Percentiles rank a stretch among this genome's conserved stretches.
phyloP scores from a whole-genome alignment of 2,797 vertebrate genomes.

The Echiichthys vipera region DNA sequence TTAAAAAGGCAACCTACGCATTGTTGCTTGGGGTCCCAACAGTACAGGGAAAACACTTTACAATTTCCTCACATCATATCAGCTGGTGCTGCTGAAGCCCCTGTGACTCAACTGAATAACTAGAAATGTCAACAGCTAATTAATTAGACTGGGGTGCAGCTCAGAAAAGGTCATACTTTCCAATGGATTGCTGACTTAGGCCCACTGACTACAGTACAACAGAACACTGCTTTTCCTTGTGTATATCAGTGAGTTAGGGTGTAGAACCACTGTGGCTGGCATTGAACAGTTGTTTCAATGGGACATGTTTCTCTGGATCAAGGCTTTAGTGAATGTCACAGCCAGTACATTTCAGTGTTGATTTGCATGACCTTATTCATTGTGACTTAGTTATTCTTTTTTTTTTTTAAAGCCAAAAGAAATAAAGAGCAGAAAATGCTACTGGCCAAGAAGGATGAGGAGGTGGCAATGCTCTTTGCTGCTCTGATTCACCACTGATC shows the following conservation, averaged over 20 bases:
- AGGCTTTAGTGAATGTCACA: neutral
- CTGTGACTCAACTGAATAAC: constrained; percentile 52
- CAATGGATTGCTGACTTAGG: constrained; percentile 37
- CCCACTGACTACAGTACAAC: constrained; percentile 18
- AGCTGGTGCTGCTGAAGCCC: constrained; percentile 48
- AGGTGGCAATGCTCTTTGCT: neutral
- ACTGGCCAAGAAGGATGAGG: constrained; percentile 11
- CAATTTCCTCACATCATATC: constrained; percentile 58
- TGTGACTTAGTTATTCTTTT: neutral
- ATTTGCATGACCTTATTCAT: neutral
- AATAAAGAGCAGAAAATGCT: constrained; percentile 1
- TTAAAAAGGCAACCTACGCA: constrained; percentile 41
- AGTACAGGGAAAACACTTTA: constrained; percentile 43
- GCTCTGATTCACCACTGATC: constrained; percentile 33
- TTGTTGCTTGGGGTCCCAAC: constrained; percentile 33
- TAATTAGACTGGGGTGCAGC: constrained; percentile 61
- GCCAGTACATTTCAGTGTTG: neutral
- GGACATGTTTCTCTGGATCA: neutral
- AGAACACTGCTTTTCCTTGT: neutral
- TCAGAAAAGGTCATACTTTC: constrained; percentile 69
- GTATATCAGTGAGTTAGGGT: constrained; percentile 18
- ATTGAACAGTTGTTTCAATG: neutral
- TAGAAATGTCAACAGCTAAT: constrained; percentile 78
- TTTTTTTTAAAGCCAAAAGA: neutral
- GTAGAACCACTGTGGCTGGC: neutral